phyloP scores from a whole-genome alignment of 2,888 invertebrate species.

The Nomada fucata region DNA sequence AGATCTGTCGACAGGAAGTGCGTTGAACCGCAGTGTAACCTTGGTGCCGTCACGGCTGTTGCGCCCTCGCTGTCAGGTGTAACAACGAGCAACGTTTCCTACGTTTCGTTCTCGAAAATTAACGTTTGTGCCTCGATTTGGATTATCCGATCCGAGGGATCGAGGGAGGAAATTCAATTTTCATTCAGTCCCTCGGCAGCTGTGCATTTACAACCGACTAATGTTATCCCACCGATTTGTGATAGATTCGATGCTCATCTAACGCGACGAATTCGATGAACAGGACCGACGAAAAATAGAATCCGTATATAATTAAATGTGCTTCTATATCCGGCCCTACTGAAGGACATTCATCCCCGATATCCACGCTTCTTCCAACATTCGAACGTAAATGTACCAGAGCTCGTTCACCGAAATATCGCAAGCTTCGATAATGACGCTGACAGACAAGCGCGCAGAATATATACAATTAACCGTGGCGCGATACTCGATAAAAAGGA shows the following conservation, averaged over 20 bases:
- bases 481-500: neutral
- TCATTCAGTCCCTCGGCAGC: neutral
- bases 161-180: neutral
- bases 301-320: neutral
- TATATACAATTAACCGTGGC: slow-evolving; percentile 32
- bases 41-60: slow-evolving; percentile 81
- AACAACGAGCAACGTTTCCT: slow-evolving; percentile 64
- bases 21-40: slow-evolving; percentile 82
- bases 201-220: neutral
- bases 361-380: too few relatives aligned
- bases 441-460: neutral
- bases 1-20: slow-evolving; percentile 77
- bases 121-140: slow-evolving; percentile 25
- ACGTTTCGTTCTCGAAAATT: slow-evolving; percentile 39
- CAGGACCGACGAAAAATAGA: neutral
- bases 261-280: neutral
- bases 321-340: neutral
- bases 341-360: too few relatives aligned
- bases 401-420: neutral
- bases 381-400: slow-evolving; percentile 1
- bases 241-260: neutral
- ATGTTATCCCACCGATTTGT: neutral
- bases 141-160: neutral
- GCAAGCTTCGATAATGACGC: neutral
- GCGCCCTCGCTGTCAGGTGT: slow-evolving; percentile 81